Evolutionary conservation across 2,797 vertebrate genomes (phyloP), one percentile per base, ranked within the genome.

Genomic region (Australoheros facetus): DNA sequence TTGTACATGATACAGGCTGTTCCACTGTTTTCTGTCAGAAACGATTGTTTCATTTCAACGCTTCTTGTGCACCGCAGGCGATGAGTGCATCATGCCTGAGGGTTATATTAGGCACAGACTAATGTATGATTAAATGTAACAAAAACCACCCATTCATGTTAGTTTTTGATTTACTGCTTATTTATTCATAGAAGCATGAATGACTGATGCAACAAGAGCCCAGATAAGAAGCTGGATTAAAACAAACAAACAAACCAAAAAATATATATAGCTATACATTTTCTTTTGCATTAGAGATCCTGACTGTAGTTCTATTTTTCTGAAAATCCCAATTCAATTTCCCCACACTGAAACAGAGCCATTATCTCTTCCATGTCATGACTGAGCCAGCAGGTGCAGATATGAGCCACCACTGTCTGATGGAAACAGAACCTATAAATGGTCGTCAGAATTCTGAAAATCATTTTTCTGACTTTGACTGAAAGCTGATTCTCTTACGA

Each of bases 381-480:
- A 84, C 59, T 79, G 75, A 80, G 82, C 55, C 82, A 80, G 87
- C 79, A 85, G 89, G 80, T 89, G 84, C 85, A 82, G 90, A 89
- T 88, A 85, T 77, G 82, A 90, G 90, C 84, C 21, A 71, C 60
- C 4, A 55, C 81, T 66, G 80, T 82, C 83, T 85, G 87, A 82
- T 78, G 84, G 82, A 86, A 89, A 85, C 89, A 79, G 89, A 85
- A 79, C 84, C 71, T 80, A 57, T 80, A 88, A 91, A 91, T 81
- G 81, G 58, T 81, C 83, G 85, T 88, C 86, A 87, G 82, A 87
- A 89, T 88, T 81, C 76, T 55, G 59, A 86, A 91, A 92, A 91
- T 85, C 84, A 78, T 81, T 88, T 59, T 88, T 77, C 80, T 88
- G 88, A 94, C 88, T 88, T 91, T 92, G 91, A 93, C 90, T 87